These are phyloP conservation scores for Himalopsyche anomala DNA, from an alignment of 2,888 invertebrate species.

Conservation along the genomic window DNA sequence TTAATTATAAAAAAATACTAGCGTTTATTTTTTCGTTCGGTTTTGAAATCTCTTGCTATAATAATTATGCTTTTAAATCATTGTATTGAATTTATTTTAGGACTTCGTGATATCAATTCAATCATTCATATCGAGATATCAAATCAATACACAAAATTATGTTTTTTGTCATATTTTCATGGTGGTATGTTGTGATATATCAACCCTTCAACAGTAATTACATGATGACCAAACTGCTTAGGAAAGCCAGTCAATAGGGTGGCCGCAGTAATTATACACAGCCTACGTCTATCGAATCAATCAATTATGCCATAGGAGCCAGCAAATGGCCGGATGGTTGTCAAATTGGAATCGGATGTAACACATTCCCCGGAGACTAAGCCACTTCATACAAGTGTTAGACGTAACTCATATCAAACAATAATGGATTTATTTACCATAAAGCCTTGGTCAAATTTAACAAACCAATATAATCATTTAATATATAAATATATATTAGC, in stretches of 20 bases:
- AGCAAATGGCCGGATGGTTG: constrained; percentile 51
- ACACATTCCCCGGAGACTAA: constrained; percentile 24
- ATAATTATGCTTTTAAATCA: too few species aligned
- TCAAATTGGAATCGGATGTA: constrained; percentile 61
- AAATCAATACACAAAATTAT: too few species aligned
- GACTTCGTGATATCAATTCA: too few species aligned
- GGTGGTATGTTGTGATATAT: not conserved
- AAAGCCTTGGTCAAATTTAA: not conserved
- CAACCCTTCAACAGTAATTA: constrained; percentile 20
- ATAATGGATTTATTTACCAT: not conserved
- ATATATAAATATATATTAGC: too few species aligned
- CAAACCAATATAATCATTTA: too few species aligned
- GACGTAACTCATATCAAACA: not conserved
- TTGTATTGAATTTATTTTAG: too few species aligned
- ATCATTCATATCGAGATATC: too few species aligned
- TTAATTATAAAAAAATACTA: too few species aligned
- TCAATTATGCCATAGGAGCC: constrained; percentile 55
- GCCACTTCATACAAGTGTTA: constrained; percentile 23
- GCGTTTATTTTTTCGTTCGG: too few species aligned
- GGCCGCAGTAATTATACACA: constrained; percentile 38
- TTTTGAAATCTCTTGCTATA: too few species aligned
- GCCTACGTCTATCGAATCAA: constrained; percentile 53
- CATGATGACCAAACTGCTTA: constrained; percentile 9
- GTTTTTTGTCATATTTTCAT: too few species aligned
- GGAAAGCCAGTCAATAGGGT: constrained; percentile 25